Evolutionary conservation across 1,140 invertebrate genomes (phyloP), one percentile per base, ranked within the genome.

Genomic region (Brachionus angularis): DNA sequence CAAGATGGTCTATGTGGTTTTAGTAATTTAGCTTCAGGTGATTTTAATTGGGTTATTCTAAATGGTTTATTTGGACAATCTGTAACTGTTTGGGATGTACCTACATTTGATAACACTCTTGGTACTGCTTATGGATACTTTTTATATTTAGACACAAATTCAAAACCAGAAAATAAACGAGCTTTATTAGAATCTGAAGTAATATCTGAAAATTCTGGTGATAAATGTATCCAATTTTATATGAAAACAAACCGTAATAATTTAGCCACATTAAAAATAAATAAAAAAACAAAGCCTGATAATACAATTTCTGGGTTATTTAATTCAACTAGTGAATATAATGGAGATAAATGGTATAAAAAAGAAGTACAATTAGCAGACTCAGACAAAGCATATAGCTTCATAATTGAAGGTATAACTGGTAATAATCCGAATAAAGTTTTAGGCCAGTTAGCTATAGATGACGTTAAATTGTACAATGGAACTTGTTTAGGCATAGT

Each of bases 381-480:
- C 12, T 29, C 47, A 42, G 16, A 33, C 7, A 39, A n/a, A 31
- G 16, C 67, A 52, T 52, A 18, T 36, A 71, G 27, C 5, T 8
- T 71, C 14, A 53, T 50, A 49, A 23, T 71, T 29, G 49, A 39
- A 58, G 77, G 50, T 1, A 39, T 71, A 47, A 27, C 61, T 42
- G 73, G 73, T 21, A 55, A 23, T 21, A 73, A 74, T 58, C 73
- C 71, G 46, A 69, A 73, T 44, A 58, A 36, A 39, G 53, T 23
- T 10, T 18, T 14, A 2, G 76, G 75, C 27, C 76, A 78, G 29
- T 75, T 78, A 16, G 75, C 76, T 18, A 49, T 78, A 23, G 77
- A 78, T 74, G 77, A 78, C 21, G 72, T 78, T 8, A 73, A 27
- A 55, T 27, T 52, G 10, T 74, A 73, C 25, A 78, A 77, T 72